Conservation (phyloP, 2,113 vertebrate genomes). For the Aleadryas rufinucha region DNA sequence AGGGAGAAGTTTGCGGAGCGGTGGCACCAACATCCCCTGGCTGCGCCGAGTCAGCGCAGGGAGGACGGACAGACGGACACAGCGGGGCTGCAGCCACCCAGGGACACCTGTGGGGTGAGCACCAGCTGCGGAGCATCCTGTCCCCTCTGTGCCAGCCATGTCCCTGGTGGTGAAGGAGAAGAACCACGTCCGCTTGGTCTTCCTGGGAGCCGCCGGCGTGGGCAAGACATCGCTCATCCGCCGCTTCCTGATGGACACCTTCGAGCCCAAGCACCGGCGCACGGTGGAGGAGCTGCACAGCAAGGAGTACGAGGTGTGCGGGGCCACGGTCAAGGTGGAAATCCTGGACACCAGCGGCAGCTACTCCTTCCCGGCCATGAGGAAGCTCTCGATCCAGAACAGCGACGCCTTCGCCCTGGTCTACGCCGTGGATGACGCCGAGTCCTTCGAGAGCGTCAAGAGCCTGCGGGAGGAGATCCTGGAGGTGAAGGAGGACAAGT, state of each 20-base stretch:
- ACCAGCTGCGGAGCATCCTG: not conserved
- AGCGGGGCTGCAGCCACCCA: not conserved
- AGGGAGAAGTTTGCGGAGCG: not conserved
- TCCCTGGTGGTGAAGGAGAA: slow-evolving; percentile 85
- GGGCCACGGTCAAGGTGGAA: slow-evolving; percentile 81
- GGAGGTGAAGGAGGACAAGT: slow-evolving; percentile 88
- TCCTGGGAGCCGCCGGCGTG: slow-evolving; percentile 86
- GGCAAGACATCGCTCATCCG: slow-evolving; percentile 88
- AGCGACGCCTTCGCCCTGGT: slow-evolving; percentile 89
- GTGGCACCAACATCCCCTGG: not conserved
- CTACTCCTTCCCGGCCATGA: slow-evolving; percentile 92
- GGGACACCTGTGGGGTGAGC: not conserved
- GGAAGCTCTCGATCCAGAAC: slow-evolving; percentile 89
- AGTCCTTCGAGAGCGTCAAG: slow-evolving; percentile 84
- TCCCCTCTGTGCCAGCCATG: slow-evolving; percentile 62
- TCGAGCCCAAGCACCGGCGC: slow-evolving; percentile 86
- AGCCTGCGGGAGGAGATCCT: slow-evolving; percentile 87
- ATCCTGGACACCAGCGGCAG: slow-evolving; percentile 92
- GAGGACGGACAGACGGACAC: not conserved
- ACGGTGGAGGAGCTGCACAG: slow-evolving; percentile 92
- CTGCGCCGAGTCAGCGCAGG: not conserved
- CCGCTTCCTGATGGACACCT: slow-evolving; percentile 86
- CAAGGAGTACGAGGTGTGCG: slow-evolving; percentile 84
- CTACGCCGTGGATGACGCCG: slow-evolving; percentile 83
- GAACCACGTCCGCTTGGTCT: slow-evolving; percentile 84